Evolutionary conservation across 2,888 invertebrate genomes (phyloP).

Genomic region (Phorcus lineatus): DNA sequence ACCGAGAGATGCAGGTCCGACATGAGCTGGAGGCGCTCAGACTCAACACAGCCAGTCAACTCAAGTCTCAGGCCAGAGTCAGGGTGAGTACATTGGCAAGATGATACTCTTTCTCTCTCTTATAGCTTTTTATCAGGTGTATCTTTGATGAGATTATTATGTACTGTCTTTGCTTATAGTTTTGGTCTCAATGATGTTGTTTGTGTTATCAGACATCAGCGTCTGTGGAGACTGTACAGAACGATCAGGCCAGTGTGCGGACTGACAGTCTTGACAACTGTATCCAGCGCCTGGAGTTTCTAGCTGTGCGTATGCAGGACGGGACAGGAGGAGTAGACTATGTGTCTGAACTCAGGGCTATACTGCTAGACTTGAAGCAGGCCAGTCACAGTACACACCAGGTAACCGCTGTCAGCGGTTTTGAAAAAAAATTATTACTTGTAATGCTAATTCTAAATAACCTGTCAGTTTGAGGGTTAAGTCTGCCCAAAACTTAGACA

Average conservation of each 20-base stretch:
- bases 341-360: neutral
- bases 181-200: too few species aligned
- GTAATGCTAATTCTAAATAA: too few species aligned
- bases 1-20: conserved; percentile 29
- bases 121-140: neutral
- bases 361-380: neutral
- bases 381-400: too few species aligned
- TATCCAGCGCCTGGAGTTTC: conserved; percentile 10
- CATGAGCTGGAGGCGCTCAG: conserved; percentile 31
- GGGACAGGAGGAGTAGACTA: neutral
- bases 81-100: neutral
- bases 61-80: neutral
- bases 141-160: too few species aligned
- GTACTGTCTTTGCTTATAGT: too few species aligned
- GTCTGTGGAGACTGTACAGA: too few species aligned
- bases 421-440: too few species aligned
- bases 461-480: too few species aligned
- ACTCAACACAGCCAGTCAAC: neutral
- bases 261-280: conserved; percentile 1
- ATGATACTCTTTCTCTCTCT: neutral
- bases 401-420: too few species aligned
- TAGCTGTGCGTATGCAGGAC: conserved; percentile 23
- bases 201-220: too few species aligned
- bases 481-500: too few species aligned
- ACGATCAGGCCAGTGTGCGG: neutral